Evolutionary conservation across 92 coral and sea anemone species (phyloP).

Genomic region (Bergia puertoricense): DNA sequence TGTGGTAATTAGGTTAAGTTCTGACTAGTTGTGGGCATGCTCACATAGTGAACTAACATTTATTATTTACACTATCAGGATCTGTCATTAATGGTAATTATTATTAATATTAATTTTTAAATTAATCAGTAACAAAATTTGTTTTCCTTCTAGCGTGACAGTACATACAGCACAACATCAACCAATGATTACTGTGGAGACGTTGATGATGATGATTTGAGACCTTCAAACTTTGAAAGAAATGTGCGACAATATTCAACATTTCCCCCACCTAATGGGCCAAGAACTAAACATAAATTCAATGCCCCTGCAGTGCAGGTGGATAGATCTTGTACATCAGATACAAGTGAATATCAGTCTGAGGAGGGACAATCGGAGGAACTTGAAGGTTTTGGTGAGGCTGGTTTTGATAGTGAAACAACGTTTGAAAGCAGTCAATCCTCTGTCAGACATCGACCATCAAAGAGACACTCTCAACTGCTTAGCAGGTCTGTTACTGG

Average conservation of each 20-base stretch:
- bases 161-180: slow-evolving; percentile 95
- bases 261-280: slow-evolving; percentile 83
- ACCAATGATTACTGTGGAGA: slow-evolving; percentile 98
- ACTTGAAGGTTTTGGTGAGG: slow-evolving; percentile 84
- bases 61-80: too few species aligned
- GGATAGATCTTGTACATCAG: slow-evolving; percentile 72
- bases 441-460: slow-evolving; percentile 40
- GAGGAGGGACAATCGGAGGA: slow-evolving; percentile 74
- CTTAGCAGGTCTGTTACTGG: slow-evolving; percentile 14
- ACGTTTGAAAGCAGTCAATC: slow-evolving; percentile 70
- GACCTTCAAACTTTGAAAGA: slow-evolving; percentile 68
- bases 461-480: slow-evolving; percentile 20
- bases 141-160: slow-evolving; percentile 62
- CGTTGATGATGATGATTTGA: slow-evolving; percentile 73
- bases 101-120: too few species aligned
- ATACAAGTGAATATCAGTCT: slow-evolving; percentile 99
- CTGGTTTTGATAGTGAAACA: slow-evolving; percentile 72
- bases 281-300: slow-evolving; percentile 71
- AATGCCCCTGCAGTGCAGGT: slow-evolving; percentile 64
- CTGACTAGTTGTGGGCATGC: too few species aligned
- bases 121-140: too few species aligned
- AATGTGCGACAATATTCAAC: slow-evolving; percentile 88
- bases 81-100: too few species aligned
- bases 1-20: too few species aligned
- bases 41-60: too few species aligned